Conservation (phyloP, 2,888 invertebrate species). For the Agonopterix arenella region DNA sequence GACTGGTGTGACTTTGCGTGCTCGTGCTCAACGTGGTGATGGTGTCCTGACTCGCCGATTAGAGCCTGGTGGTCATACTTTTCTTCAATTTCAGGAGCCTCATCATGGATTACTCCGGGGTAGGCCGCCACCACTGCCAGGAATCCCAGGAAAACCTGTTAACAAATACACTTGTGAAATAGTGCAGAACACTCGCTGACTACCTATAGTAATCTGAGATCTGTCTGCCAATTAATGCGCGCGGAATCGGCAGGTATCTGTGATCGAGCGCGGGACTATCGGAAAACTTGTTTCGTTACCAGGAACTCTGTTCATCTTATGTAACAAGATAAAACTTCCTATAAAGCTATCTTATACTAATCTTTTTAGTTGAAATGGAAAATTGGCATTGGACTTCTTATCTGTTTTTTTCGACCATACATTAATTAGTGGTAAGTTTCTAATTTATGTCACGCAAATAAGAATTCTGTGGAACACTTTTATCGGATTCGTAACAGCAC, state of each 20-base stretch:
- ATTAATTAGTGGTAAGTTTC: too few species aligned
- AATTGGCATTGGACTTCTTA: neutral
- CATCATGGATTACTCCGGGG: conserved; percentile 64
- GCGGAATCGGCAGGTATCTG: conserved; percentile 4
- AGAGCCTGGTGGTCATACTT: conserved; percentile 55
- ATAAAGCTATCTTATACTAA: conserved; percentile 14
- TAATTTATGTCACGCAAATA: too few species aligned
- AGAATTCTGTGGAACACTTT: neutral
- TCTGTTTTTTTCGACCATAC: neutral
- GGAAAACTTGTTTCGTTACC: conserved; percentile 37
- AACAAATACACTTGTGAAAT: conserved; percentile 9
- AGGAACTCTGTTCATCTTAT: conserved; percentile 38
- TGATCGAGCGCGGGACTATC: conserved; percentile 5
- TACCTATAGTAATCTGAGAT: neutral
- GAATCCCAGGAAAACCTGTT: conserved; percentile 68
- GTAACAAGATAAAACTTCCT: conserved; percentile 52
- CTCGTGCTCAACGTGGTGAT: conserved; percentile 79
- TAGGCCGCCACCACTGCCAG: conserved; percentile 62
- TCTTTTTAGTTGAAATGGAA: neutral
- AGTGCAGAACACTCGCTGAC: neutral
- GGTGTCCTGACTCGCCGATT: conserved; percentile 71
- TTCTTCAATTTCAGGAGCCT: conserved; percentile 52
- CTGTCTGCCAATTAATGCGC: conserved; percentile 8
- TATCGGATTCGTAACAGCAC: neutral
- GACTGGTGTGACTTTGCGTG: conserved; percentile 83